Evolutionary conservation across 2,888 invertebrate species (phyloP).

Genomic region (Laothoe populi): DNA sequence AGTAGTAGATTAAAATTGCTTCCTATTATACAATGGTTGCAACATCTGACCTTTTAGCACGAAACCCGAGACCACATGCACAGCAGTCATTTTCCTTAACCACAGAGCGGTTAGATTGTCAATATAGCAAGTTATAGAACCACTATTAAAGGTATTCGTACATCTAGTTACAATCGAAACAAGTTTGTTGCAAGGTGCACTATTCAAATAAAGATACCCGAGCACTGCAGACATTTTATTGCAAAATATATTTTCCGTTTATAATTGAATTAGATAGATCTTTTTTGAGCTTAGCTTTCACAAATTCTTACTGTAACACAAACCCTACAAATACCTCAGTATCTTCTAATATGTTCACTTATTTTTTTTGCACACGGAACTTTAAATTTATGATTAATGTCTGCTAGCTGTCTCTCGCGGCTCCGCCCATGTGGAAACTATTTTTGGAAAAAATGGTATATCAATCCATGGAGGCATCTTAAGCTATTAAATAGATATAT

Average conservation of each 20-base stretch:
- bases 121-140: conserved; percentile 9
- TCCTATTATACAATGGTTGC: conserved; percentile 5
- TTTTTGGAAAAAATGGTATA: too few species aligned
- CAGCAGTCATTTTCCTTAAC: conserved; percentile 13
- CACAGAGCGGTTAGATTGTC: conserved; percentile 1
- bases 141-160: conserved; percentile 19
- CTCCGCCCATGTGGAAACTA: too few species aligned
- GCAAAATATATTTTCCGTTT: neutral
- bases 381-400: too few species aligned
- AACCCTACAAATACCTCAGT: too few species aligned
- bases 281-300: too few species aligned
- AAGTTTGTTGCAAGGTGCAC: conserved; percentile 22
- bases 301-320: too few species aligned
- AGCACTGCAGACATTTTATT: neutral
- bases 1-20: conserved; percentile 1
- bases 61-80: conserved; percentile 19
- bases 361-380: too few species aligned
- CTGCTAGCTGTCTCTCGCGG: too few species aligned
- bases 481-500: too few species aligned
- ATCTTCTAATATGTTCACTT: too few species aligned
- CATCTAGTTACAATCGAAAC: conserved; percentile 11
- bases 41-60: conserved; percentile 21
- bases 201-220: conserved; percentile 1
- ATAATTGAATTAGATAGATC: too few species aligned
- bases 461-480: too few species aligned